Conservation (phyloP, 1,140 invertebrate genomes). For the Drosophila pallidifrons region DNA sequence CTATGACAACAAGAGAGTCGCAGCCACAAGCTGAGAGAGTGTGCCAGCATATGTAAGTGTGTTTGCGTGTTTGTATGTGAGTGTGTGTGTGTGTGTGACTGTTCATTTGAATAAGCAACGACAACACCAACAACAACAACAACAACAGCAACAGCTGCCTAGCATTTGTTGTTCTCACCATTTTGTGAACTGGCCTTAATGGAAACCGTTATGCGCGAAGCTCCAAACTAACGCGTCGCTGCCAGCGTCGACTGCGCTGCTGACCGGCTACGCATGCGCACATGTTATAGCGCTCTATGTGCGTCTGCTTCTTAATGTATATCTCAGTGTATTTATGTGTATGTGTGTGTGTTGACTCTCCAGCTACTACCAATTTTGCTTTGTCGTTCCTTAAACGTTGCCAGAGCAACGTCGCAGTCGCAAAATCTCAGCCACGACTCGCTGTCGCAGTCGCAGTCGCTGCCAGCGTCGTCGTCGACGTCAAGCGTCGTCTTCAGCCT, state of each 20-base stretch:
- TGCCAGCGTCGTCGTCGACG: conserved; percentile 8
- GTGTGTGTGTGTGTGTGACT: conserved; percentile 42
- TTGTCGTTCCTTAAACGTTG: conserved; percentile 63
- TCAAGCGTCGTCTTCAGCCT: conserved; percentile 58
- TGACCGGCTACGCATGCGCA: conserved; percentile 74
- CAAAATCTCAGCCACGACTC: conserved; percentile 15
- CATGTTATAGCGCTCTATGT: conserved; percentile 54
- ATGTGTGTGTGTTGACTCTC: conserved; percentile 15
- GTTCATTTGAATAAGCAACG: conserved; percentile 78
- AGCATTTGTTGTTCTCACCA: conserved; percentile 68
- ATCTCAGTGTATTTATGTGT: conserved; percentile 20
- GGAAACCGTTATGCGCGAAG: conserved; percentile 81
- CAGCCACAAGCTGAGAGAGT: conserved; percentile 30
- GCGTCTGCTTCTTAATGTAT: conserved; percentile 16
- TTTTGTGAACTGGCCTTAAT: conserved; percentile 81
- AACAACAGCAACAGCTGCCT: conserved; percentile 37
- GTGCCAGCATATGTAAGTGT: conserved; percentile 21
- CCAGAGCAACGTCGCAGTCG: conserved; percentile 38
- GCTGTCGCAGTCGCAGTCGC: conserved; percentile 20
- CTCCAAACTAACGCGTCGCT: conserved; percentile 34
- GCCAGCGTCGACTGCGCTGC: conserved; percentile 34
- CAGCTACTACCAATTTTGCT: conserved; percentile 66
- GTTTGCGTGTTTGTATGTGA: conserved; percentile 24
- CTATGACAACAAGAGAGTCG: conserved; percentile 57
- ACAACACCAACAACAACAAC: conserved; percentile 21